Base-by-base conservation (phyloP, 1,140 invertebrate genomes). In the Rhyzopertha dominica region DNA sequence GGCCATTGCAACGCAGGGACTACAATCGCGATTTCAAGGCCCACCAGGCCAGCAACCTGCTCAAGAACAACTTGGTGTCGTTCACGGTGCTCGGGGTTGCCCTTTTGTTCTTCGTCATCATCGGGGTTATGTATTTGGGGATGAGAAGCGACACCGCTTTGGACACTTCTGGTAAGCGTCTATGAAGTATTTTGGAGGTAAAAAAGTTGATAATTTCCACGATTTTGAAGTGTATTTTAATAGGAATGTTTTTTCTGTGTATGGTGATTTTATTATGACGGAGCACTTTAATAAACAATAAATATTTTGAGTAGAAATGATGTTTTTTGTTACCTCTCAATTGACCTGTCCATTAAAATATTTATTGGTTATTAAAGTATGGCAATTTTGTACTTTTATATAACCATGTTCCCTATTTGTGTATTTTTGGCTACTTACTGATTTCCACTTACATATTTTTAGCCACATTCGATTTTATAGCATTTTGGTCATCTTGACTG, bases 41-140 rank as follows among this genome's bases (percentile, higher is more conserved):
- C 4, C 62, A 59, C 1, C 69, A 68, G 56, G 67, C 72, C 36
- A 74, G 67, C 48, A 73, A 70, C 72, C 18, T n/a, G n/a, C 58
- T 72, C 30, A 75, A 75, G 50, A 76, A 79, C 53, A 82, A 82
- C 54, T 63, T 82, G 30, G 73, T 83, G 10, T 81, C 81, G 1
- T 74, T 80, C 56, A 69, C 75, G 25, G 71, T 84, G 13, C 71
- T 82, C 45, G 73, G 68, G 7, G 66, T 77, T 23, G 71, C 79
- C 12, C 73, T 74, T 40, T 63, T 79, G 55, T 83, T 84, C 71
- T 83, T 84, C 67, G 69, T 76, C 58, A 62, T 74, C 48, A 66
- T 84, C 59, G 77, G 76, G 38, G 71, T 82, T 51, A 71, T 80
- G 66, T 84, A 84, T 64, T 70, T 82, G 61, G 79, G 80, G 53